These are phyloP conservation scores for Sialia sialis DNA, from an alignment of 2,113 vertebrate genomes.

Conservation along the genomic window DNA sequence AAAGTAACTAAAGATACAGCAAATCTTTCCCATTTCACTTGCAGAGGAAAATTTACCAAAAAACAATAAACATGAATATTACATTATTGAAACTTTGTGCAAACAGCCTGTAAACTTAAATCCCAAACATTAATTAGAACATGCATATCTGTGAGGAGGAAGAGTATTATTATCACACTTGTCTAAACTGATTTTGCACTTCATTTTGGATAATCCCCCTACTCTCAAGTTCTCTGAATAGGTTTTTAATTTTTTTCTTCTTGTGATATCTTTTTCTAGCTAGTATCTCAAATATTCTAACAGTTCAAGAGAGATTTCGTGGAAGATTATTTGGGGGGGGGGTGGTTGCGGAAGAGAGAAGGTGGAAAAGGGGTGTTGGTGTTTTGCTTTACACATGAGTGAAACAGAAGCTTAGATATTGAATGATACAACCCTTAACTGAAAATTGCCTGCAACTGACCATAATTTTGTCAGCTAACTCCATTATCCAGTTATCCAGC, in stretches of 20 bases:
- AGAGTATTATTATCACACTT: neutral
- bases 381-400: neutral
- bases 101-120: neutral
- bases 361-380: rapidly evolving
- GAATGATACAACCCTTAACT: neutral
- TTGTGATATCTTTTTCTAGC: neutral
- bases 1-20: neutral
- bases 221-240: neutral
- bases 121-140: neutral
- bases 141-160: neutral
- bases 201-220: neutral
- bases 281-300: neutral
- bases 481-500: neutral
- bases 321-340: neutral
- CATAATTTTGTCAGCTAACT: neutral
- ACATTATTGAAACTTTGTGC: neutral
- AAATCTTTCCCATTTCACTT: neutral
- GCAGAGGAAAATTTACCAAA: neutral
- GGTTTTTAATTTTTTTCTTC: neutral
- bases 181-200: neutral
- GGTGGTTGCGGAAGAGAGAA: rapidly evolving
- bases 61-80: neutral
- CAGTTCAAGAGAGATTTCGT: neutral
- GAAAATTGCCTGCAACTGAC: neutral
- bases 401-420: neutral